Base-by-base conservation (phyloP, 2,888 invertebrate species). In the Siphlonurus alternatus region DNA sequence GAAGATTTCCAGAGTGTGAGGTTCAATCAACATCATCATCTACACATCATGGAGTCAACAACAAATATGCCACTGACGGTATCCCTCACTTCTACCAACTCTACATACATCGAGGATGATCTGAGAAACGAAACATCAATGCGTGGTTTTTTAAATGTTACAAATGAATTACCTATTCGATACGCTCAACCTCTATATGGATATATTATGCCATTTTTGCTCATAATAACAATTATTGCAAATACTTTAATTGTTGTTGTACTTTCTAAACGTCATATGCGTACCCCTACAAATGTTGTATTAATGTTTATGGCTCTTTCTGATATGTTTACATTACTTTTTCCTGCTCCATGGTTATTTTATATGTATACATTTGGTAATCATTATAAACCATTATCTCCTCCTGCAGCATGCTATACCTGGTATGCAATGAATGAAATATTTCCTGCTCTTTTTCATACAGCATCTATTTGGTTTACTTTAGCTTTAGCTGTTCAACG, bases 291-390 rank as follows among this genome's bases (percentile, higher is more conserved):
- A 2, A 94, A 94, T 76, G 83, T 88, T n/a, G 89, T 94, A 1
- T 81, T 95, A 1, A 87, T 93, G 83, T 90, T 89, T n/a, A 96
- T 96, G 93, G 95, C 96, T 0, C 80, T 96, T 2, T 92, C 93
- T 70, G 96, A 96, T 77, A 89, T 94, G 86, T 85, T 94, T 74
- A 96, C 95, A 0, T 86, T 93, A 72, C 80, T 93, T 63, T 88
- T 93, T 72, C 93, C 93, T 0, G 87, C 93, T 0, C 93, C 93
- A 0, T 93, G 92, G 84, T 84, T 93, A 61, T 85, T 94, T 76
- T 92, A 93, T 74, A 90, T 93, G 86, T 93, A 91, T 78, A 90
- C 93, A 1, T 85, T 93, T 69, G 90, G 90, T 24, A 88, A 92
- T 75, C 90, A 92, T 73, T 85, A 87, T 76, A 89, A 90, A 72